Percentiles rank a stretch among this genome's conserved stretches.
Evolutionary conservation across 2,888 invertebrate genomes (phyloP).

Genomic region (Noctua comes): DNA sequence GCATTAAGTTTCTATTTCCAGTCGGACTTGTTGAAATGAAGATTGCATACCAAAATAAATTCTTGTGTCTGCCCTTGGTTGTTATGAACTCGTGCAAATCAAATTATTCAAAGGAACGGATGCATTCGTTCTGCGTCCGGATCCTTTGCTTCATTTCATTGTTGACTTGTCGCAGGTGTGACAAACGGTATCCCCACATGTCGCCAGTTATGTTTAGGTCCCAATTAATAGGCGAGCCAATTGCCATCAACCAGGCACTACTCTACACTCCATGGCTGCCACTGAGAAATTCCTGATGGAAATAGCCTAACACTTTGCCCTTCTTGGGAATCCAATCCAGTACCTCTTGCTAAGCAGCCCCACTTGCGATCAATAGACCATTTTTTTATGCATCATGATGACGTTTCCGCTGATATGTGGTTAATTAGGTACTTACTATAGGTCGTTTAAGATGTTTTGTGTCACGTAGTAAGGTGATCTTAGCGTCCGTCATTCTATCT

Average conservation of each 20-base stretch:
- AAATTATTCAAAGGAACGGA: background rate
- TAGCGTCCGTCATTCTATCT: background rate
- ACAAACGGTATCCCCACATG: background rate
- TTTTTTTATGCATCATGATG: constrained; percentile 17
- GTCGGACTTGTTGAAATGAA: constrained; percentile 8
- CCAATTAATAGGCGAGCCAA: background rate
- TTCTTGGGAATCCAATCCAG: background rate
- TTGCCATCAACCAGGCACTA: background rate
- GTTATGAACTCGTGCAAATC: constrained; percentile 22
- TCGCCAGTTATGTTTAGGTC: background rate
- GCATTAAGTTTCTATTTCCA: constrained; percentile 23
- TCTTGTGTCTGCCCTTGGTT: constrained; percentile 9
- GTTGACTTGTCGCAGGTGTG: background rate
- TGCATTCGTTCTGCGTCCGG: constrained; percentile 18
- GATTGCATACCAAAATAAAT: constrained; percentile 20
- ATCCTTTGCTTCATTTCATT: constrained; percentile 8
- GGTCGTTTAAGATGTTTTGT: background rate
- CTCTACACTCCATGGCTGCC: background rate
- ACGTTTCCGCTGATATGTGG: background rate
- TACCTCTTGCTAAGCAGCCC: background rate
- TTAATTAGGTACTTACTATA: background rate
- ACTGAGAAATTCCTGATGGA: background rate
- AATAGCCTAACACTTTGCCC: background rate
- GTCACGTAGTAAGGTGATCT: background rate
- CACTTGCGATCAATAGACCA: background rate